A percentile compares a stretch with the other conserved stretches of the same genome.
These are phyloP conservation scores for Sturmia bella DNA, from an alignment of 2,888 invertebrate genomes.

Conservation along the genomic window DNA sequence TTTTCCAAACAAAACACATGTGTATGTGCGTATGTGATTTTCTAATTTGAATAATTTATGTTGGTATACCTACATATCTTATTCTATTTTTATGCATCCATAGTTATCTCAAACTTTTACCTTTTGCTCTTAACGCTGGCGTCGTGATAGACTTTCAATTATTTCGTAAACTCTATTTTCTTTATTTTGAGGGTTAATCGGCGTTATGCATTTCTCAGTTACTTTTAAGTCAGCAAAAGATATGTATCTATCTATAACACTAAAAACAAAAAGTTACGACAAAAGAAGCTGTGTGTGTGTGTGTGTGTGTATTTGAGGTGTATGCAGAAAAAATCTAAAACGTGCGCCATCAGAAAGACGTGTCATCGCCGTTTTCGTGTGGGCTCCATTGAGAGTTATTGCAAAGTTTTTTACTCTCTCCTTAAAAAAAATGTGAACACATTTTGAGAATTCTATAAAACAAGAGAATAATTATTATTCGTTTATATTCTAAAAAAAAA, in stretches of 20 bases:
- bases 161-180: constrained; percentile 31
- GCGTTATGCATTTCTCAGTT: constrained; percentile 59
- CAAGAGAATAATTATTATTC: constrained; percentile 54
- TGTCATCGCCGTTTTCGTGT: constrained; percentile 17
- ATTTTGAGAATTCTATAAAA: constrained; percentile 36
- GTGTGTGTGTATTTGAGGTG: no score
- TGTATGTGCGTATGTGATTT: no score
- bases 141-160: constrained; percentile 28
- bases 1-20: no score
- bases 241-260: constrained; percentile 66
- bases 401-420: constrained; percentile 40
- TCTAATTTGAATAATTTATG: constrained; percentile 5
- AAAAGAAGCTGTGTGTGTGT: constrained; percentile 27
- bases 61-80: constrained; percentile 1
- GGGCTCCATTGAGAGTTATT: constrained; percentile 62
- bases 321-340: constrained; percentile 41
- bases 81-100: constrained; percentile 25
- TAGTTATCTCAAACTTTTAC: constrained; percentile 27
- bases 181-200: constrained; percentile 64
- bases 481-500: no score
- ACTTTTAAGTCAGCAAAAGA: constrained; percentile 60
- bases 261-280: constrained; percentile 15
- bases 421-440: constrained; percentile 35
- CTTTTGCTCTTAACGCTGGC: constrained; percentile 25
- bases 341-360: constrained; percentile 51